Base-by-base conservation (phyloP, 2,888 invertebrate species). In the Lasioglossum zephyrum region DNA sequence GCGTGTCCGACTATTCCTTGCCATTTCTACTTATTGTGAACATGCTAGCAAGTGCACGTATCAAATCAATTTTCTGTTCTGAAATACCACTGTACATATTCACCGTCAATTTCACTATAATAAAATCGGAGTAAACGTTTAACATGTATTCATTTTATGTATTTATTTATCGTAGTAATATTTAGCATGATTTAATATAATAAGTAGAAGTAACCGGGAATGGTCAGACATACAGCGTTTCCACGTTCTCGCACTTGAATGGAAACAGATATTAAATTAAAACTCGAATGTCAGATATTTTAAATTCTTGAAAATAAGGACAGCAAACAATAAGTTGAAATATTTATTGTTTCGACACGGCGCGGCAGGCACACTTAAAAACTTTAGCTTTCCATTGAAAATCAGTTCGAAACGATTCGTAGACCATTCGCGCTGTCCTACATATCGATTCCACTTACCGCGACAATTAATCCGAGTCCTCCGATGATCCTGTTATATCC, bases 1-100 rank as follows among this genome's bases (percentile, higher is more conserved):
- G 8, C 69, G 36, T 36, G 69, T 69, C 39, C 8, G 69, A 39
- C 69, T 36, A 69, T 69, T 69, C 31, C 69, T 69, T 36, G 69
- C 36, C 31, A 8, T 69, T 69, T 69, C 69, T 69, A 66, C 66
- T 66, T 16, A 31, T 31, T 31, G 26, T 5, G 26, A 60, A 26
- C n/a, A 60, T 26, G 26, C 53, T 22, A 53, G 53, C 53, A 22
- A 22, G 22, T 22, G 22, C 53, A 9, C 9, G 53, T 53, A 53
- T 53, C 53, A 53, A 53, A 53, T 53, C 53, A 53, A 53, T 53
- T 53, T 22, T 53, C 53, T 22, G 53, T n/a, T 53, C 22, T 3
- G 53, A 22, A n/a, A 53, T 53, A 53, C 22, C 22, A n/a, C 3
- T 22, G 22, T 53, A 53, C 53, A 9, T 22, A 22, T n/a, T 22